Evolutionary conservation across 2,797 vertebrate species (phyloP).

Genomic region (Chiloscyllium punctatum): DNA sequence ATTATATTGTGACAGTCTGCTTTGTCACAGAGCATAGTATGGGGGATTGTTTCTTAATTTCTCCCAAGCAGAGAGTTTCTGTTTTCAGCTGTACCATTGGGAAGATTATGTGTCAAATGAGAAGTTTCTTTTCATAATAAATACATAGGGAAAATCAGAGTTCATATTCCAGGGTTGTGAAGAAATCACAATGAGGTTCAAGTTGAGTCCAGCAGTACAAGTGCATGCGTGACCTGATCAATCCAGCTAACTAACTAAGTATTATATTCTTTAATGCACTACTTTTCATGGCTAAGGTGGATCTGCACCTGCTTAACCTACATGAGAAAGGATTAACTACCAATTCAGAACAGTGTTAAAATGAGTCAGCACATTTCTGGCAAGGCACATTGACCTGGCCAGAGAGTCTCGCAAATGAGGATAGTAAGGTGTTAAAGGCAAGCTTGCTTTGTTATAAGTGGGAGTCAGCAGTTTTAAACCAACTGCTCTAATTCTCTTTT

Average conservation of each 20-base stretch:
- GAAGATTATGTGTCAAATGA: background rate
- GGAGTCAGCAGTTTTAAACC: slow-evolving; percentile 51
- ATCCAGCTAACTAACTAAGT: slow-evolving; percentile 48
- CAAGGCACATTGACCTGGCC: slow-evolving; percentile 52
- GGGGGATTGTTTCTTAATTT: background rate
- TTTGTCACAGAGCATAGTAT: background rate
- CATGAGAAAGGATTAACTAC: slow-evolving; percentile 68
- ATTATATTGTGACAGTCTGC: background rate
- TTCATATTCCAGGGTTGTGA: background rate
- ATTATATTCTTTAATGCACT: slow-evolving; percentile 45
- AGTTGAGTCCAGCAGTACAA: slow-evolving; percentile 44
- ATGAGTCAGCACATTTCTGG: slow-evolving; percentile 58
- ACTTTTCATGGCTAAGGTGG: slow-evolving; percentile 46
- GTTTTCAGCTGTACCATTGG: too few species aligned
- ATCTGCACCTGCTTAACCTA: slow-evolving; percentile 67
- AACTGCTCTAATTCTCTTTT: slow-evolving; percentile 40
- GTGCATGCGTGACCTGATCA: slow-evolving; percentile 42
- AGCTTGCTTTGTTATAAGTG: slow-evolving; percentile 42
- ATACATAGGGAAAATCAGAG: too few species aligned
- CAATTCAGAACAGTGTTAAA: slow-evolving; percentile 48
- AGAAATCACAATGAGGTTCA: background rate
- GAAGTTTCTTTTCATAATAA: background rate
- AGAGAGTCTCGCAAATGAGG: slow-evolving; percentile 43
- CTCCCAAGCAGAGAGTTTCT: background rate
- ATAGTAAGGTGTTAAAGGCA: slow-evolving; percentile 44